phyloP scores from a whole-genome alignment of 2,888 invertebrate species.

The Synanthedon andrenaeformis region DNA sequence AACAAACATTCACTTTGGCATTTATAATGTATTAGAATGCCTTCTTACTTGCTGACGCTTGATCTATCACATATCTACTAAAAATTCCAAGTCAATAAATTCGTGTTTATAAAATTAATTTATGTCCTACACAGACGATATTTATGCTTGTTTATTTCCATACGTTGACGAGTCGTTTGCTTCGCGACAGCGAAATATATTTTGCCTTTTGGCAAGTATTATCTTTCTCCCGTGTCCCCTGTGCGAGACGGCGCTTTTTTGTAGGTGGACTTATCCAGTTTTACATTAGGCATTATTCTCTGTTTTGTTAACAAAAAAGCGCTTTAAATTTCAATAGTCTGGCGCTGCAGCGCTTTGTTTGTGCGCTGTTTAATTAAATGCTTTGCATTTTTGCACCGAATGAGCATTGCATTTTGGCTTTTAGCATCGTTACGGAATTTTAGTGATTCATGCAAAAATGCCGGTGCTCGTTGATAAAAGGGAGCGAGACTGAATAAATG shows the following conservation, averaged over 20 bases:
- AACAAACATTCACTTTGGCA: too few species aligned
- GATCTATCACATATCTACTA: not conserved
- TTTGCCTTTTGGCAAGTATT: not conserved
- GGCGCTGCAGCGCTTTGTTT: not conserved
- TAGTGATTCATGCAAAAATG: not conserved
- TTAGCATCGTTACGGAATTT: not conserved
- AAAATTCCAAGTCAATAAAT: not conserved
- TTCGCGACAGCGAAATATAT: not conserved
- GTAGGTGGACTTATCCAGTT: not conserved
- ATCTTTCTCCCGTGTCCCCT: not conserved
- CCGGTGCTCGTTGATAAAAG: not conserved
- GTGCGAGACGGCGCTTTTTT: not conserved
- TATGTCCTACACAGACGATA: not conserved
- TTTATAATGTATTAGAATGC: too few species aligned
- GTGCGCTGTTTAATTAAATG: not conserved
- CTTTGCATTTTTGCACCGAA: not conserved
- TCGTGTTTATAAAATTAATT: not conserved
- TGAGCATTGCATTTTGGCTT: not conserved
- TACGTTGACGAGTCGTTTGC: not conserved
- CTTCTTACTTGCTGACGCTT: not conserved
- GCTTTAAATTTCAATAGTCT: not conserved
- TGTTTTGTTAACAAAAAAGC: not conserved
- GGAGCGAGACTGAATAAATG: not conserved
- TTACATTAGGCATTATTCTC: not conserved
- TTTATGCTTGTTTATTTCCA: not conserved